Evolutionary conservation across 2,797 vertebrate species (phyloP), one percentile per base, ranked within the genome.

Genomic region (Tarsius wallacei): DNA sequence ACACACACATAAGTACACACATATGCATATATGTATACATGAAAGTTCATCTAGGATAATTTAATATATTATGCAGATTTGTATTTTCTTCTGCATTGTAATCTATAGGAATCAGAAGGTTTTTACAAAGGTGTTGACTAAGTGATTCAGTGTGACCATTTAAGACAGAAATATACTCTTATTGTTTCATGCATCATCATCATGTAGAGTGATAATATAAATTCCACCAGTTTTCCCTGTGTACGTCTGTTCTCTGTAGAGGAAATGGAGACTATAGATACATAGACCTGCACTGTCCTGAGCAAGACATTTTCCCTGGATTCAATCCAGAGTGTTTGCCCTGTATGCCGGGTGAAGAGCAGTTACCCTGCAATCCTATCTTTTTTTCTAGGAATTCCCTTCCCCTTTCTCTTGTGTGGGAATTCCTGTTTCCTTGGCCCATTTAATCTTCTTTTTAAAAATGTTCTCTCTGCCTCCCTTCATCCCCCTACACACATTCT

Each of bases 21-120:
- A 42, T 28, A 17, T 28, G 31, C 21, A 3, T 26, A 8, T 49
- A 2, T 42, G 33, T 17, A 64, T 14, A 68, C n/a, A 49, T 76
- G 31, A 70, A 88, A 87, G 88, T 90, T 28, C n/a, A 55, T 15
- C 42, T 16, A 49, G 49, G 28, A 47, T 3, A 28, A 42, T 88
- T 93, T 70, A 61, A 77, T 77, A 71, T 86, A 90, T 68, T 53
- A 78, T 53, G 26, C 31, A 78, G n/a, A 68, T 89, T 63, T 84
- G 3, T 80, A 68, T 92, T 94, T 86, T 78, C 10, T 77, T 93
- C n/a, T 71, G 12, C 55, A 53, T n/a, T 51, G 22, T 51, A 57
- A 21, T 78, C 87, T 93, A 77, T 9, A 85, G 14, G 53, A 15
- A 78, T 59, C 66, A 93, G 59, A 85, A 82, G n/a, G 1, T n/a